Conservation (phyloP, 64 coral and sea anemone genomes). For the Pocillopora verrucosa region DNA sequence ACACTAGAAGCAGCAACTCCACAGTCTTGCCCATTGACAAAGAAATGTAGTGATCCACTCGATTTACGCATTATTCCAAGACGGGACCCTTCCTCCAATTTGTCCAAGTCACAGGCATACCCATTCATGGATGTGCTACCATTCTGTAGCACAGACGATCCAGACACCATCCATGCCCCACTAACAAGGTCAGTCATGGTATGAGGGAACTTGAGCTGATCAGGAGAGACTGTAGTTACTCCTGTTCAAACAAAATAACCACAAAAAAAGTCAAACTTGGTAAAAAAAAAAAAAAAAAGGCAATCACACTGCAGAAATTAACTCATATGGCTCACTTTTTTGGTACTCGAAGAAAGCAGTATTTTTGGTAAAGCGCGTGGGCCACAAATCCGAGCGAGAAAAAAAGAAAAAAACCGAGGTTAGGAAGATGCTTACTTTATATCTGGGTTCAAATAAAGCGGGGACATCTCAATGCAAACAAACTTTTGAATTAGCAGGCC, state of each 20-base stretch:
- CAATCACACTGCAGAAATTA: too few species aligned
- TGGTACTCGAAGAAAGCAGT: too few species aligned
- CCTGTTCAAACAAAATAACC: constrained; percentile 19
- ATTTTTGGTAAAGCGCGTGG: too few species aligned
- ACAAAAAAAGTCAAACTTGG: background rate
- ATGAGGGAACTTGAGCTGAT: constrained; percentile 66
- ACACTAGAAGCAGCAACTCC: constrained; percentile 75
- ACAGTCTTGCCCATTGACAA: constrained; percentile 81
- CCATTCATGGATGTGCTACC: constrained; percentile 84
- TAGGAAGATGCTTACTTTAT: too few species aligned
- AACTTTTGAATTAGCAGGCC: too few species aligned
- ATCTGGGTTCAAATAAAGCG: too few species aligned
- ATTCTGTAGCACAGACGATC: constrained; percentile 88
- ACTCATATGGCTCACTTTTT: background rate
- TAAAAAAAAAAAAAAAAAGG: background rate
- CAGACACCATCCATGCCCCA: constrained; percentile 89
- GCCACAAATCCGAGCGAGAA: too few species aligned
- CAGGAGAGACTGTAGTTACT: constrained; percentile 65
- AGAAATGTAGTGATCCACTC: constrained; percentile 79
- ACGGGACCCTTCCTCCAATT: constrained; percentile 61
- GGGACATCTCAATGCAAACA: too few species aligned
- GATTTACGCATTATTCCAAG: constrained; percentile 91
- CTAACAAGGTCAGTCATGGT: constrained; percentile 91
- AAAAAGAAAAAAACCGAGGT: too few species aligned
- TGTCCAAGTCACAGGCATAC: constrained; percentile 90